Evolutionary conservation across 2,888 invertebrate genomes (phyloP).

Genomic region (Macropis europaea): DNA sequence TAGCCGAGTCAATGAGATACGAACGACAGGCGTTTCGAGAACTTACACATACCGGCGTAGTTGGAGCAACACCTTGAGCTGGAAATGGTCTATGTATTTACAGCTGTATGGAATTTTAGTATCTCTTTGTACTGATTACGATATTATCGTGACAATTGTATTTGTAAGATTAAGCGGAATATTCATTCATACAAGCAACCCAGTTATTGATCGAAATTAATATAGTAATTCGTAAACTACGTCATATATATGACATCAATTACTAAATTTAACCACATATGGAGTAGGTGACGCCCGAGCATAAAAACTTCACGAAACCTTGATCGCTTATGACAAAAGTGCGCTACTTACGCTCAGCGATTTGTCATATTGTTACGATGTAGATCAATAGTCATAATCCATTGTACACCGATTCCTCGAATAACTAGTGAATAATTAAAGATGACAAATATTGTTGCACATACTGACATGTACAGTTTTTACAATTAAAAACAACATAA

Average conservation of each 20-base stretch:
- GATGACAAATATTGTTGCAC: neutral
- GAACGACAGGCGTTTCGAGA: neutral
- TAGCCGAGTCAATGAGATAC: neutral
- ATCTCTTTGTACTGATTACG: neutral
- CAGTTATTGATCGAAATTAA: neutral
- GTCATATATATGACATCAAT: neutral
- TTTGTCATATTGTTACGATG: conserved; percentile 15
- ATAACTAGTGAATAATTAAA: neutral
- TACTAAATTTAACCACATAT: conserved; percentile 11
- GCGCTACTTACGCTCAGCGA: conserved; percentile 7
- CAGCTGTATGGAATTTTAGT: too few relatives aligned
- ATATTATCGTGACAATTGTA: neutral
- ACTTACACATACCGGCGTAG: neutral
- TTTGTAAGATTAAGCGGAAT: neutral
- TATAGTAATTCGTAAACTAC: neutral
- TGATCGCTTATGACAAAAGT: conserved; percentile 9
- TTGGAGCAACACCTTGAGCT: too few relatives aligned
- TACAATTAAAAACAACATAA: too few relatives aligned
- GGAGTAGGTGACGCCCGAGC: neutral
- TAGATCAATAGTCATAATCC: neutral
- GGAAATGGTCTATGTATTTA: too few relatives aligned
- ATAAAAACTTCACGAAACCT: conserved; percentile 24
- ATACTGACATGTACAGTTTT: too few relatives aligned
- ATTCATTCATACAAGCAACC: neutral
- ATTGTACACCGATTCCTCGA: conserved; percentile 9